Conservation (phyloP, 2,888 invertebrate species). For the Tetranychus piercei region DNA sequence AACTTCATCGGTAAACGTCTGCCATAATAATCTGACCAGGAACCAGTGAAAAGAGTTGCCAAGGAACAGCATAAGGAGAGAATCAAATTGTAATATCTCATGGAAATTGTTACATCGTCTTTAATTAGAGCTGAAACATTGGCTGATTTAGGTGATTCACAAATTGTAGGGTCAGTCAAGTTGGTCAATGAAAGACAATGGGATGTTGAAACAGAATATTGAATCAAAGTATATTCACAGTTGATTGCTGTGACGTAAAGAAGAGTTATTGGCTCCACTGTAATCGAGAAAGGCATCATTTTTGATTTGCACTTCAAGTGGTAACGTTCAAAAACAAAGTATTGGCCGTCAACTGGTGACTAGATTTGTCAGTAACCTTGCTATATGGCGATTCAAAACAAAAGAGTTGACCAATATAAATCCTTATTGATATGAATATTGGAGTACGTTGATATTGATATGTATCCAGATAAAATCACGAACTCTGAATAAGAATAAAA, state of each 20-base stretch:
- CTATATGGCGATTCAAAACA: too few species aligned
- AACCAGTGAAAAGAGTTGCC: constrained; percentile 30
- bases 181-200: constrained; percentile 29
- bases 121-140: constrained; percentile 12
- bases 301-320: too few species aligned
- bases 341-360: too few species aligned
- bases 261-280: constrained; percentile 70
- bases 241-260: constrained; percentile 65
- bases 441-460: too few species aligned
- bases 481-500: too few species aligned
- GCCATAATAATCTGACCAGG: constrained; percentile 34
- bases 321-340: too few species aligned
- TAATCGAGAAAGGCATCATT: constrained; percentile 32
- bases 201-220: constrained; percentile 34
- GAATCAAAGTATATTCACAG: constrained; percentile 33
- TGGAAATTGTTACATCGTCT: constrained; percentile 23
- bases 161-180: constrained; percentile 16
- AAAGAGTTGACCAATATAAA: too few species aligned
- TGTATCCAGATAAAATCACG: too few species aligned
- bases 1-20: constrained; percentile 35
- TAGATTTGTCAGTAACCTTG: too few species aligned
- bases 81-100: constrained; percentile 29
- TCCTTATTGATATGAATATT: too few species aligned
- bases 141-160: constrained; percentile 24
- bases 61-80: constrained; percentile 31